A percentile compares a stretch with the other conserved stretches of the same genome.
Evolutionary conservation across 1,140 invertebrate species (phyloP).

Genomic region (Orius laevigatus): DNA sequence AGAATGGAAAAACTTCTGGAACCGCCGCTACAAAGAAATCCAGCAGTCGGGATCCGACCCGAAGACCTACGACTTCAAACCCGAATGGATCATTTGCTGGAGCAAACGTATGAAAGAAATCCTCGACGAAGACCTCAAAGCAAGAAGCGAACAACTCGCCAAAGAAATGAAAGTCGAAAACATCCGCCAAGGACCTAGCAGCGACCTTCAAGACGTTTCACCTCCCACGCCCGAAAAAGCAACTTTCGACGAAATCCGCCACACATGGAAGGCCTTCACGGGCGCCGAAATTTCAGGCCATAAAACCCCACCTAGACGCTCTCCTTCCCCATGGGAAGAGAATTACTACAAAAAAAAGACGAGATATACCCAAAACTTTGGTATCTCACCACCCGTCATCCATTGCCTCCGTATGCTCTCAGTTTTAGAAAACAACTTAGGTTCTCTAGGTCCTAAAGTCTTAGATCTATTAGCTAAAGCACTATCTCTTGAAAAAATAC

Average conservation of each 20-base stretch:
- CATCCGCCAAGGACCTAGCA: background rate
- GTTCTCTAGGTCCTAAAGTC: conserved; percentile 59
- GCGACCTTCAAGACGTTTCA: conserved; percentile 14
- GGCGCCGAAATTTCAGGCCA: conserved; percentile 16
- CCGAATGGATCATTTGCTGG: conserved; percentile 74
- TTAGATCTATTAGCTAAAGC: conserved; percentile 54
- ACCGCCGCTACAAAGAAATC: conserved; percentile 60
- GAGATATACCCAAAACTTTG: background rate
- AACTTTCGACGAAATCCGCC: conserved; percentile 22
- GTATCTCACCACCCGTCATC: conserved; percentile 31
- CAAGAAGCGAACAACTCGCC: conserved; percentile 37
- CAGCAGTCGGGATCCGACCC: conserved; percentile 39
- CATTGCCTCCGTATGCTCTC: conserved; percentile 53
- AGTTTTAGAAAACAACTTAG: conserved; percentile 61
- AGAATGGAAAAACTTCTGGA: conserved; percentile 78
- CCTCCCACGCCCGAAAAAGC: conserved; percentile 16
- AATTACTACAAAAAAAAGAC: background rate
- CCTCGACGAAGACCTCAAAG: conserved; percentile 44
- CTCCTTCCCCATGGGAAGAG: conserved; percentile 22
- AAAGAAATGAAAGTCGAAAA: conserved; percentile 27
- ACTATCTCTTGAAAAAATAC: conserved; percentile 55
- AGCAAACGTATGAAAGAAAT: conserved; percentile 59
- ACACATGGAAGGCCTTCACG: conserved; percentile 23
- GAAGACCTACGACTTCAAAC: conserved; percentile 62
- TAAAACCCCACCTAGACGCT: conserved; percentile 17